These are phyloP conservation scores for Eulemur mongoz DNA, from an alignment of 2,797 vertebrate species.

Conservation along the genomic window DNA sequence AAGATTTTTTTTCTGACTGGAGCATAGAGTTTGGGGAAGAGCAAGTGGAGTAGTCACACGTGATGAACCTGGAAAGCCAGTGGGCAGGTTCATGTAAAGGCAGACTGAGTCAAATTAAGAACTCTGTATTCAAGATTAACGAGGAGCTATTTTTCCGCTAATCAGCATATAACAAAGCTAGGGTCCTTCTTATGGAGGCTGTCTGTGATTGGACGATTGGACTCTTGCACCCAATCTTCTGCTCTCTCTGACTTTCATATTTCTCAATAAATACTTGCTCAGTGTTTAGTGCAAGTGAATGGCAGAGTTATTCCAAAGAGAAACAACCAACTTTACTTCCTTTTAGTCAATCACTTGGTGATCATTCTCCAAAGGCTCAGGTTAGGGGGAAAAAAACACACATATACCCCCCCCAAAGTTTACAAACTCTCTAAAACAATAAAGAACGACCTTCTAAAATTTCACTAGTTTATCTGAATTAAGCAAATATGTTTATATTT, in stretches of 20 bases:
- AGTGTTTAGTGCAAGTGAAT: background rate
- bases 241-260: background rate
- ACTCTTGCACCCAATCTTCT: background rate
- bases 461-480: background rate
- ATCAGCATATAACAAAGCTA: background rate
- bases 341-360: background rate
- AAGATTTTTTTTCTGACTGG: background rate
- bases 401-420: background rate
- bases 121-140: background rate
- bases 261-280: constrained; percentile 11
- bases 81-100: background rate
- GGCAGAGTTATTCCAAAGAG: background rate
- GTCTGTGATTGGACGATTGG: background rate
- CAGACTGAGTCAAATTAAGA: background rate
- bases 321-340: background rate
- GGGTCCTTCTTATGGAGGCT: background rate
- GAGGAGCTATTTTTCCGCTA: background rate
- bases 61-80: background rate
- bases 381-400: background rate
- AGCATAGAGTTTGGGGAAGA: background rate
- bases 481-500: background rate
- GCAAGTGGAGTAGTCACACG: background rate
- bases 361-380: background rate
- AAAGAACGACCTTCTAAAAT: background rate
- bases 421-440: background rate